Evolutionary conservation across 2,888 invertebrate species (phyloP).

Genomic region (Hanleya hanleyi): DNA sequence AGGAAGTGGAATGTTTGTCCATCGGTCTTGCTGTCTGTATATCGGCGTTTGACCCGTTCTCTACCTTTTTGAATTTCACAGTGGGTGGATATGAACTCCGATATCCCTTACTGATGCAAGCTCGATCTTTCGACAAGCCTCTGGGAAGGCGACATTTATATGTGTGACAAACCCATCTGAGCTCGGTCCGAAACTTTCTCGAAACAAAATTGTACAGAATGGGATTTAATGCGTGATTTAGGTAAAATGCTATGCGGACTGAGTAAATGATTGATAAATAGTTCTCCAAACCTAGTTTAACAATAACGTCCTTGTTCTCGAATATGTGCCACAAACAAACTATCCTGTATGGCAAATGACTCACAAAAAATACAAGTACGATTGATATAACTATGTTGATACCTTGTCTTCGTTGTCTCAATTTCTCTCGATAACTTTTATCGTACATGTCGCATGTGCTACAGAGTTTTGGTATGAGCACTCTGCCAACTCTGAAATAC

Average conservation of each 20-base stretch:
- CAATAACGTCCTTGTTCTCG: conserved; percentile 16
- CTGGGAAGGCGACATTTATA: not conserved
- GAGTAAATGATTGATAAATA: conserved; percentile 40
- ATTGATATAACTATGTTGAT: conserved; percentile 44
- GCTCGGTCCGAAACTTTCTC: conserved; percentile 40
- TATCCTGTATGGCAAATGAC: conserved; percentile 44
- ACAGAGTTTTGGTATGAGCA: conserved; percentile 9
- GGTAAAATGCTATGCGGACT: conserved; percentile 38
- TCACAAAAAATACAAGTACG: conserved; percentile 45
- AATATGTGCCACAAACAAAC: conserved; percentile 40
- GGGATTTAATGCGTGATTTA: conserved; percentile 47
- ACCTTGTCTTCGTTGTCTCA: conserved; percentile 40
- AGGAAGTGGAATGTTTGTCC: not conserved
- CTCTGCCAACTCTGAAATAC: conserved; percentile 31
- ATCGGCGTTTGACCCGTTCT: not conserved
- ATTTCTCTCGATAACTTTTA: conserved; percentile 25
- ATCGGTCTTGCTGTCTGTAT: not conserved
- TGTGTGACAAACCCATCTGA: conserved; percentile 8
- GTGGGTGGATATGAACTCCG: not conserved
- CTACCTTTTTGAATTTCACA: not conserved
- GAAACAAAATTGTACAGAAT: conserved; percentile 48
- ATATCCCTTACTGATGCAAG: not conserved
- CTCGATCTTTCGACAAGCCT: not conserved
- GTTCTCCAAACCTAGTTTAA: conserved; percentile 25
- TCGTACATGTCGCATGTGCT: not conserved